A percentile compares a stretch with the other conserved stretches of the same genome.
These are phyloP conservation scores for Melitaea cinxia DNA, from an alignment of 1,140 invertebrate species.

Conservation along the genomic window DNA sequence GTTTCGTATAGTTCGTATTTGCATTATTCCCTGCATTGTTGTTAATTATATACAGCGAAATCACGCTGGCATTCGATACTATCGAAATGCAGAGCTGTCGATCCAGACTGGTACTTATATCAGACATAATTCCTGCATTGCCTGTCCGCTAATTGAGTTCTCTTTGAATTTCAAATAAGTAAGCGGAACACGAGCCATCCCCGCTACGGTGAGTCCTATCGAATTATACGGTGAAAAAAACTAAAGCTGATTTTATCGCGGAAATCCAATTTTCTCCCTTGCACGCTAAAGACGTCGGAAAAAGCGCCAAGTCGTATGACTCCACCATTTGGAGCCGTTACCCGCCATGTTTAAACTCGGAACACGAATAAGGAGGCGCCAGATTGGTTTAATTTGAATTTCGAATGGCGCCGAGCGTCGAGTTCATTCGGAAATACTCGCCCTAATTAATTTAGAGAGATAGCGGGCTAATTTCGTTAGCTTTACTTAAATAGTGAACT, in stretches of 20 bases:
- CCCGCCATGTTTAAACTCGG: constrained; percentile 60
- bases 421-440: constrained; percentile 34
- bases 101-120: constrained; percentile 23
- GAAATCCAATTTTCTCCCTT: constrained; percentile 80
- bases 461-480: constrained; percentile 42
- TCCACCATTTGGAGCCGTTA: constrained; percentile 76
- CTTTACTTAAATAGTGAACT: constrained; percentile 36
- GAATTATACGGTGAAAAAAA: constrained; percentile 63
- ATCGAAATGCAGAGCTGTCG: constrained; percentile 10
- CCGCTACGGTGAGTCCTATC: constrained; percentile 44
- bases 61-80: constrained; percentile 15
- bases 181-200: constrained; percentile 53
- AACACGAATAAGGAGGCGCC: constrained; percentile 81
- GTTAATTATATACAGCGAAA: constrained; percentile 4
- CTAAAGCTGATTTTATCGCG: constrained; percentile 63
- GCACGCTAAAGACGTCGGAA: constrained; percentile 67
- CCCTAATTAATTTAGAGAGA: constrained; percentile 51
- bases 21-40: too few relatives aligned
- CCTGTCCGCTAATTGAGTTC: constrained; percentile 64
- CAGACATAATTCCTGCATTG: constrained; percentile 23
- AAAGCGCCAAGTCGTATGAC: constrained; percentile 80
- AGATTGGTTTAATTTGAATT: constrained; percentile 81
- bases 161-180: constrained; percentile 73
- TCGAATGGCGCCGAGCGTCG: constrained; percentile 47
- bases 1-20: background rate